Evolutionary conservation across 2,888 invertebrate species (phyloP), one percentile per base, ranked within the genome.

Genomic region (Toxonevra muliebris): DNA sequence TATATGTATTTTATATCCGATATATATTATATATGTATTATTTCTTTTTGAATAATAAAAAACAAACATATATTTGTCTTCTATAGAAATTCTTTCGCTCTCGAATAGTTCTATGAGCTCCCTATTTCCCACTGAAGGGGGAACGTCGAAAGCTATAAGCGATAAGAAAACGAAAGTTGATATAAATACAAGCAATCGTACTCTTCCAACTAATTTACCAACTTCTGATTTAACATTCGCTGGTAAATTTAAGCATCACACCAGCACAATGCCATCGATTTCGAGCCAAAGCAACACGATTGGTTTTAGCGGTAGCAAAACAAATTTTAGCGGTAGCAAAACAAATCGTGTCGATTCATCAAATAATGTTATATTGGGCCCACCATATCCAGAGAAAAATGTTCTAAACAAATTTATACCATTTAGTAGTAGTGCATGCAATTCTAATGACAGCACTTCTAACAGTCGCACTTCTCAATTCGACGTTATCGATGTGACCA

Each of bases 181-280:
- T 42, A 64, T 30, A 48, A 58, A 40, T 17, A 41, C 41, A 4
- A 65, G 19, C 50, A 60, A 43, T 17, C 19, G 50, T 20, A 45
- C 11, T 1, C 19, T 42, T 30, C 48, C 64, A 52, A 20, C 74
- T 60, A 48, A 68, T 45, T 59, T 72, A 54, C 55, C 69, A 17
- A 69, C 73, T 52, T 73, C 73, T 15, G 82, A 84, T 68, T 77
- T 85, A 65, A 81, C 84, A 12, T 85, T 85, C 75, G 76, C 81
- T 4, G 85, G 85, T 0, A 80, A 82, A 73, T 85, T 85, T 69
- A 80, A 80, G 48, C 76, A 79, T 48, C 73, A 61, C 12, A 73
- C 58, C 52, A 76, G 73, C 65, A 61, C 69, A 17, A 69, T 74
- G 17, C n/a, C 43, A 52, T 61, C 53, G 30, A 70, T 54, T 17